Percentiles rank a stretch among this genome's conserved stretches.
phyloP scores from a whole-genome alignment of 2,797 vertebrate genomes.

The Phrynocephalus guinanensis region DNA sequence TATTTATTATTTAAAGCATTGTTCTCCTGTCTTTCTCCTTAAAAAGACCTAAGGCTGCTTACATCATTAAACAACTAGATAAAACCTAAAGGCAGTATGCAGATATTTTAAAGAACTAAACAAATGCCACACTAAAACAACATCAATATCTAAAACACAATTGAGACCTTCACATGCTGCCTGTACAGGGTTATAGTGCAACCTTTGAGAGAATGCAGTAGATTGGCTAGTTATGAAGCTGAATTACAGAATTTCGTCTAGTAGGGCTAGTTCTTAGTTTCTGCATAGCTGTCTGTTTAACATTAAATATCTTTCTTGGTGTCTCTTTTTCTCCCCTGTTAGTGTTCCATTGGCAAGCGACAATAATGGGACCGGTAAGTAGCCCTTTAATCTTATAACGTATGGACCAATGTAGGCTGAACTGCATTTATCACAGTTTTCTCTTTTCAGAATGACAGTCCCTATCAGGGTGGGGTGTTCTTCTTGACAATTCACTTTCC shows the following conservation, averaged over 20 bases:
- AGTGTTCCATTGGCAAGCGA: slow-evolving; percentile 98
- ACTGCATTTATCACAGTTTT: slow-evolving; percentile 48
- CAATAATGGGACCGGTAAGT: slow-evolving; percentile 97
- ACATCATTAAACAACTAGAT: too few species aligned
- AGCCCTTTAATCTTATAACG: slow-evolving; percentile 62
- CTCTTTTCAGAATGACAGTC: slow-evolving; percentile 89
- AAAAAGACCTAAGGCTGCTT: too few species aligned
- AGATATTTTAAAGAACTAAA: too few species aligned
- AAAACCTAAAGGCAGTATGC: too few species aligned
- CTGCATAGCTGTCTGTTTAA: background rate
- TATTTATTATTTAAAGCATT: background rate
- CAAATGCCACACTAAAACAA: too few species aligned
- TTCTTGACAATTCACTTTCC: slow-evolving; percentile 95
- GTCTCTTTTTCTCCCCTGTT: slow-evolving; percentile 71
- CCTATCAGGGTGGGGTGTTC: slow-evolving; percentile 93
- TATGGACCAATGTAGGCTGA: slow-evolving; percentile 43
- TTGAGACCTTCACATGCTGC: too few species aligned
- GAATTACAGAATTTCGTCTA: background rate
- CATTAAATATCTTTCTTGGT: background rate
- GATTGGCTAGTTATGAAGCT: background rate
- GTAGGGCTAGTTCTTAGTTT: too few species aligned
- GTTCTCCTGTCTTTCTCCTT: too few species aligned
- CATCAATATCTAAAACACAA: too few species aligned
- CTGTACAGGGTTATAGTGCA: background rate
- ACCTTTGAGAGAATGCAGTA: background rate